These are phyloP conservation scores for Ceratoteleas bidentatus DNA, from an alignment of 1,140 invertebrate genomes.

Conservation along the genomic window DNA sequence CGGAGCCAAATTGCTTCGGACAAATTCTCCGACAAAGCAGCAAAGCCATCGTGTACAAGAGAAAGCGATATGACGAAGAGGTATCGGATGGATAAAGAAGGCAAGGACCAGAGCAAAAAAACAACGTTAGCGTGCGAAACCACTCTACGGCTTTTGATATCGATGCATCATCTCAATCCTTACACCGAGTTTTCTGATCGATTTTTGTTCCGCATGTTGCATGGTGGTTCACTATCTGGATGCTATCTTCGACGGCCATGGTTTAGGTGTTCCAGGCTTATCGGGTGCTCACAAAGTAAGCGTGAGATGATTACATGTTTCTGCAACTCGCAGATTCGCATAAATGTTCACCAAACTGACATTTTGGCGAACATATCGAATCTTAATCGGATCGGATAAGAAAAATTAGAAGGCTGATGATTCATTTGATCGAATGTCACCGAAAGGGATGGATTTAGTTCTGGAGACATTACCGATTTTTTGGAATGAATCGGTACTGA, in stretches of 20 bases:
- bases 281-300: conserved; percentile 69
- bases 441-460: too few relatives aligned
- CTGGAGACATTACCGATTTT: too few relatives aligned
- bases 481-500: too few relatives aligned
- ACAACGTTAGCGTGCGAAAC: conserved; percentile 73
- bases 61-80: conserved; percentile 42
- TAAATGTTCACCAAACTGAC: too few relatives aligned
- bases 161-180: conserved; percentile 81
- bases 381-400: too few relatives aligned
- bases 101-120: conserved; percentile 40
- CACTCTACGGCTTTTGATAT: conserved; percentile 80
- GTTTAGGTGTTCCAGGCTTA: conserved; percentile 69
- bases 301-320: conserved; percentile 49
- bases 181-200: conserved; percentile 78
- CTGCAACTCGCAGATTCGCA: conserved; percentile 30
- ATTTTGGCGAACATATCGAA: too few relatives aligned
- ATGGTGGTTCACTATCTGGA: conserved; percentile 75
- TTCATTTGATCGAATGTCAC: too few relatives aligned
- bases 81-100: conserved; percentile 47
- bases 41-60: conserved; percentile 69
- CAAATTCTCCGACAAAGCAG: conserved; percentile 72
- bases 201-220: conserved; percentile 80
- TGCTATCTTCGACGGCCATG: conserved; percentile 75
- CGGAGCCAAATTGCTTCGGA: conserved; percentile 77
- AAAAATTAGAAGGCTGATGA: too few relatives aligned